phyloP scores from a whole-genome alignment of 2,888 invertebrate genomes.

The Eumacrocentrus americanus region DNA sequence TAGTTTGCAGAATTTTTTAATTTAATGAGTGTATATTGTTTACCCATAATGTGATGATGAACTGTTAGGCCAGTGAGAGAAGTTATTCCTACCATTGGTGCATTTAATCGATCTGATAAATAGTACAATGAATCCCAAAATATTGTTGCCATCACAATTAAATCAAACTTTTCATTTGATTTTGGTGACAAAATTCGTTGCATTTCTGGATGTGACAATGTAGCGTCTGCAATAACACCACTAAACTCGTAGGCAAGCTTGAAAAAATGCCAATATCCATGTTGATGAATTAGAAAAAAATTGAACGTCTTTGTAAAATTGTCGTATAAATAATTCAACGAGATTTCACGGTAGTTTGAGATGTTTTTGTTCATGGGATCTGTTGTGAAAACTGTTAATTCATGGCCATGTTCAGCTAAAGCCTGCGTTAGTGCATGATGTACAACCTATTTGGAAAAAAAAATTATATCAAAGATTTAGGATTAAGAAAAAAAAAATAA shows the following conservation, averaged over 20 bases:
- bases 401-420: conserved; percentile 61
- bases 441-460: not conserved
- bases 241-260: fast-evolving
- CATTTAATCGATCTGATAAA: conserved; percentile 64
- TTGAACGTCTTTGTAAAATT: fast-evolving
- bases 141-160: conserved; percentile 66
- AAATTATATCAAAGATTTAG: not conserved
- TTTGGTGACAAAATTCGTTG: conserved; percentile 12
- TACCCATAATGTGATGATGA: conserved; percentile 21
- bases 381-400: conserved; percentile 62
- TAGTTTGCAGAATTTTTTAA: not conserved
- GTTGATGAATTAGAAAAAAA: conserved; percentile 13
- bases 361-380: conserved; percentile 59
- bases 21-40: not conserved
- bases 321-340: conserved; percentile 45
- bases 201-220: conserved; percentile 42
- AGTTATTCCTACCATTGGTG: conserved; percentile 61
- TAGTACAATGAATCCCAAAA: conserved; percentile 63
- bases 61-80: conserved; percentile 1
- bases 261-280: not conserved
- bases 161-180: conserved; percentile 62
- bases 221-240: not conserved
- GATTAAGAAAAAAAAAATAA: not conserved
- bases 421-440: conserved; percentile 39
- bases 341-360: conserved; percentile 59